Conservation (phyloP, 2,888 invertebrate species). For the Petrophora chlorosata region DNA sequence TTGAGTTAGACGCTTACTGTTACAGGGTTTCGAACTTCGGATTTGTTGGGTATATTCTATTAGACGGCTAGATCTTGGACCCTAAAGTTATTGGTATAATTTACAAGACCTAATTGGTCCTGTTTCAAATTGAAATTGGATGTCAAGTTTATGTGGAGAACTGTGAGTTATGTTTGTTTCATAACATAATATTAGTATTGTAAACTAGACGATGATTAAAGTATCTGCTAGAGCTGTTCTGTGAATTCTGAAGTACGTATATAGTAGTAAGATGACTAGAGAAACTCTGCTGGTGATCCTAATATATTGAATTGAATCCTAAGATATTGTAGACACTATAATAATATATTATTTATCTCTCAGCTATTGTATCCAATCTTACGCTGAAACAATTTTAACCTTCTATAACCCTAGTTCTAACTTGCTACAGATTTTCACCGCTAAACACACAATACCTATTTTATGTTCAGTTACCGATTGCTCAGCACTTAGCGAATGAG, state of each 20-base stretch:
- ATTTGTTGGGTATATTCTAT: conserved; percentile 19
- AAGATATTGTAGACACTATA: too few species aligned
- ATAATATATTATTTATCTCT: too few species aligned
- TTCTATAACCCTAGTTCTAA: background rate
- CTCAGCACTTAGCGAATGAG: conserved; percentile 21
- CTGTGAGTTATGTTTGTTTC: background rate
- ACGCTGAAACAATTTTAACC: too few species aligned
- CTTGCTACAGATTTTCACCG: background rate
- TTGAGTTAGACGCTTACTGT: conserved; percentile 25
- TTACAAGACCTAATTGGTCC: conserved; percentile 29
- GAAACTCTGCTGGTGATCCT: too few species aligned
- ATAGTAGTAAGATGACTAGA: too few species aligned
- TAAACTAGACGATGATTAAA: too few species aligned
- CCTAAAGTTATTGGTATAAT: conserved; percentile 25
- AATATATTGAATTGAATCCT: too few species aligned
- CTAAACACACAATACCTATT: background rate
- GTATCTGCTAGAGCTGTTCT: too few species aligned
- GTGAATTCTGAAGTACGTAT: too few species aligned
- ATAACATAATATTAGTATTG: too few species aligned
- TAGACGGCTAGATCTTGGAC: conserved; percentile 17
- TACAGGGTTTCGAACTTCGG: conserved; percentile 19
- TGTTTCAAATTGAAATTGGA: conserved; percentile 22
- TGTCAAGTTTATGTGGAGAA: conserved; percentile 12
- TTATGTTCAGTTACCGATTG: background rate
- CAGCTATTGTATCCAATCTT: too few species aligned